These are phyloP conservation scores for Oncorhynchus gorbuscha DNA, from an alignment of 2,113 vertebrate genomes.

Conservation along the genomic window DNA sequence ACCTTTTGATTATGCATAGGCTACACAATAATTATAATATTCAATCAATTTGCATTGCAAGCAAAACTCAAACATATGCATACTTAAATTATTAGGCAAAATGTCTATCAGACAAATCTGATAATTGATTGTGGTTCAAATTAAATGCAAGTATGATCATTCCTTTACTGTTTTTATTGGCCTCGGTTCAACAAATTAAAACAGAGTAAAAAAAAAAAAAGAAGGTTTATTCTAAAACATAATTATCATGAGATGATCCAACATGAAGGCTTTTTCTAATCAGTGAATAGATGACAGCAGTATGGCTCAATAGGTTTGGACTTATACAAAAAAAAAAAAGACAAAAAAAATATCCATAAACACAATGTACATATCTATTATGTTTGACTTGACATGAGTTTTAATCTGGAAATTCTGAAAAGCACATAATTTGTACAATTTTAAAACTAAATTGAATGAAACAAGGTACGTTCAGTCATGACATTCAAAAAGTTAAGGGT, in stretches of 20 bases:
- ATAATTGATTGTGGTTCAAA: no score
- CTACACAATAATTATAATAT: no score
- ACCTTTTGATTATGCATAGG: no score
- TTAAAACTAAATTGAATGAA: neutral
- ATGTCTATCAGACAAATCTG: no score
- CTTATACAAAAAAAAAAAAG: no score
- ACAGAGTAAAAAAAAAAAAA: neutral
- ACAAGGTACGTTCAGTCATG: neutral
- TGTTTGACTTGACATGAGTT: neutral
- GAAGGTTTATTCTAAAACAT: neutral
- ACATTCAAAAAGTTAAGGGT: neutral
- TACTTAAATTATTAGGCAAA: no score
- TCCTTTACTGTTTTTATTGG: no score
- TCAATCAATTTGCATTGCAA: no score
- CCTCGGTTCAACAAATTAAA: neutral
- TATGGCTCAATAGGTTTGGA: neutral
- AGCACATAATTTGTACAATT: neutral
- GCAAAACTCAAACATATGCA: no score
- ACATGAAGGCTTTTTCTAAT: neutral
- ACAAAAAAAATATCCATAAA: neutral
- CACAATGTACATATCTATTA: neutral
- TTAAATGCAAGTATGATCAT: no score
- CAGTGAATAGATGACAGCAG: neutral
- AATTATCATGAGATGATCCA: neutral
- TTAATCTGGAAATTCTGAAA: neutral